phyloP scores from a whole-genome alignment of 2,113 vertebrate species.

The Syngnathus typhle region DNA sequence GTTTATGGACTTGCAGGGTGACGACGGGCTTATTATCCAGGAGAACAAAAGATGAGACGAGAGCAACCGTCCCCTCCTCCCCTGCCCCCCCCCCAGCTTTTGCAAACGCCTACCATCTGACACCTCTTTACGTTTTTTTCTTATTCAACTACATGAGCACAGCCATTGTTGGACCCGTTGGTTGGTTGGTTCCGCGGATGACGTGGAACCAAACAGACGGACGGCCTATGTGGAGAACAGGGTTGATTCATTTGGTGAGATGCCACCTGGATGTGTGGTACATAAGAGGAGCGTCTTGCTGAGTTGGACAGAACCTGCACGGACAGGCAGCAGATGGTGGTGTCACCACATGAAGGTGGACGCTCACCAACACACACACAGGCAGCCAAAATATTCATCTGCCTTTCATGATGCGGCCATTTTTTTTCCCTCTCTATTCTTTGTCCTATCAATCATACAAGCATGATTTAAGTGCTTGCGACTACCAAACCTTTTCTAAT shows the following conservation, averaged over 20 bases:
- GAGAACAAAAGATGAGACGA: constrained; percentile 57
- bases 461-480: background rate
- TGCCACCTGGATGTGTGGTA: constrained; percentile 47
- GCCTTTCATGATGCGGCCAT: constrained; percentile 8
- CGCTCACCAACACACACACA: constrained; percentile 23
- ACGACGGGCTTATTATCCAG: constrained; percentile 37
- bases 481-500: constrained; percentile 11
- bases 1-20: constrained; percentile 39
- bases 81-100: constrained; percentile 30
- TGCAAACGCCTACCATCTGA: constrained; percentile 65
- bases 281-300: constrained; percentile 35
- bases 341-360: constrained; percentile 43
- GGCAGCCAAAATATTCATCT: constrained; percentile 31
- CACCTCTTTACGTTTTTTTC: constrained; percentile 50
- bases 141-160: background rate
- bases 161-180: background rate
- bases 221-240: background rate
- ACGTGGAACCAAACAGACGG: constrained; percentile 35
- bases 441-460: background rate
- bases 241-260: constrained; percentile 34
- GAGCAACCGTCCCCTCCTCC: constrained; percentile 39
- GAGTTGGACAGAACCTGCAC: constrained; percentile 37
- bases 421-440: background rate
- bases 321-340: constrained; percentile 63
- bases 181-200: constrained; percentile 25